Conservation (phyloP, 2,113 vertebrate species). For the Rhinichthys klamathensis region DNA sequence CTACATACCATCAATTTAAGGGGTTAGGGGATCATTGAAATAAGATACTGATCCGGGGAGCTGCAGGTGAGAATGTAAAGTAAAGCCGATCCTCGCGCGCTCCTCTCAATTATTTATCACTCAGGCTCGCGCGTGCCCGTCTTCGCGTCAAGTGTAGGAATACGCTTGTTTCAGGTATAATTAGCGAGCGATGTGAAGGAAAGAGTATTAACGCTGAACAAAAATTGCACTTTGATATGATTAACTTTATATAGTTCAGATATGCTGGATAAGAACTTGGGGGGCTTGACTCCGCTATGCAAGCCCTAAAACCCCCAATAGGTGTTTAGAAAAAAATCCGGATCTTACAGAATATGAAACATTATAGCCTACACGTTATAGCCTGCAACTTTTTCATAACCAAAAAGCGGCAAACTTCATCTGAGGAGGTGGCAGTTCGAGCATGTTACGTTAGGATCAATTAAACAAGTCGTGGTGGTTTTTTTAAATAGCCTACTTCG, state of each 20-base stretch:
- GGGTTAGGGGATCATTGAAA: constrained; percentile 67
- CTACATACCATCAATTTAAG: constrained; percentile 26
- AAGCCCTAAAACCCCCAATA: neutral
- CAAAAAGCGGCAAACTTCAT: neutral
- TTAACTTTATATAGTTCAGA: neutral
- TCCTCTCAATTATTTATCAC: constrained; percentile 69
- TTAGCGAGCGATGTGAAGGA: neutral
- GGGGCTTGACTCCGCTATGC: neutral
- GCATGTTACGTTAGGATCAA: neutral
- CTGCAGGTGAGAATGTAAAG: constrained; percentile 48
- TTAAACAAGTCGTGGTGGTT: too few relatives aligned
- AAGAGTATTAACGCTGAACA: neutral
- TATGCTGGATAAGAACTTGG: too few relatives aligned
- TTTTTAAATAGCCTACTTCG: neutral
- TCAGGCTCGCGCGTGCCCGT: constrained; percentile 16
- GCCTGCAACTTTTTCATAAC: neutral
- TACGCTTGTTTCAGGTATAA: neutral
- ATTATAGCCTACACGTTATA: too few relatives aligned
- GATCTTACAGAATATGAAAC: neutral
- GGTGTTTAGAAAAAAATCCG: neutral
- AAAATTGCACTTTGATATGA: neutral
- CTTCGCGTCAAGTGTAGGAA: constrained; percentile 12
- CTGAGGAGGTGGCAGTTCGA: neutral
- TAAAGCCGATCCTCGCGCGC: constrained; percentile 45
- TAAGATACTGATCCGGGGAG: constrained; percentile 63